Base-by-base conservation (phyloP, 2,113 vertebrate genomes). In the Balaeniceps rex region DNA sequence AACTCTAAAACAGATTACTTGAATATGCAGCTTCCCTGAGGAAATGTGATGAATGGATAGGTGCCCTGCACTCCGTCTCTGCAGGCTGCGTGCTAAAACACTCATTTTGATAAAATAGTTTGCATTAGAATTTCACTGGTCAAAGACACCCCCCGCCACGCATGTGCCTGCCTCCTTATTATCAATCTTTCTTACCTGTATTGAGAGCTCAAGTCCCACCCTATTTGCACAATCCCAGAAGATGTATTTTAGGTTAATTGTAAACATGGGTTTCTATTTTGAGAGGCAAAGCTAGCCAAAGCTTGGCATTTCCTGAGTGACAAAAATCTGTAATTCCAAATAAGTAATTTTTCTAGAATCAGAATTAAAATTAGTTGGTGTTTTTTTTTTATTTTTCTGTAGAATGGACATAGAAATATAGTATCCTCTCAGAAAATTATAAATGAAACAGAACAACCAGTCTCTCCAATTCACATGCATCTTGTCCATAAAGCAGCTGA, bases 221-320 rank as follows among this genome's bases (percentile, higher is more conserved):
- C 14, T 40, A 7, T 31, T 63, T 81, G 31, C 46, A 28, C 58
- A 47, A 0, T 28, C 19, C 13, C 33, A 23, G 68, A 49, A 49
- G 34, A 21, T 33, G 26, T 22, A 7, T 65, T 80, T 86, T 26
- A 54, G 38, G 25, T 65, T 58, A 34, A 36, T 74, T 89, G 34
- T 66, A 77, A 91, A 70, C 14, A 38, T 0, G 1, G 4, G 1
- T 25, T 77, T 34, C 46, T 65, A 0, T 54, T 91, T n/a, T 19
- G 55, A 49, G 54, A 77, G 6, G 9, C 6, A 63, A 61, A 66
- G 12, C 16, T 63, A 78, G 36, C 14, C 36, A 51, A 76, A 71
- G 29, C 29, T 60, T 76, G 46, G 10, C 12, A 16, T 72, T 60
- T 80, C 23, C 12, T 9, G 9, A 31, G 38, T 55, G 28, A 6